Percentiles rank a stretch among this genome's conserved stretches.
These are phyloP conservation scores for Marmota monax DNA, from an alignment of 2,113 vertebrate species.

Conservation along the genomic window DNA sequence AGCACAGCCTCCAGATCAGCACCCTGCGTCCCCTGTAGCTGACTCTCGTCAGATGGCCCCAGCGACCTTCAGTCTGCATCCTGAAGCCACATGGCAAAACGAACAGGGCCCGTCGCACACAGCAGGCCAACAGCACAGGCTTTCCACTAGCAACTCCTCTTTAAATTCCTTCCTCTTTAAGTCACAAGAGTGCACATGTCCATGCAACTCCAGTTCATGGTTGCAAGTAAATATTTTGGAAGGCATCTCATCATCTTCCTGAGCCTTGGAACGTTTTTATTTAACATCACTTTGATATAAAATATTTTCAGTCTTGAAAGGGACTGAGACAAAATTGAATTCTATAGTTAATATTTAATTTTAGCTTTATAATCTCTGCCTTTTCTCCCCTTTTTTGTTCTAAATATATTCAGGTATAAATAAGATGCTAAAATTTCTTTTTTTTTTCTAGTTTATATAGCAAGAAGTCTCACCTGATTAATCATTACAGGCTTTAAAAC, in stretches of 20 bases:
- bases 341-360: background rate
- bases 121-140: rapidly evolving
- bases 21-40: background rate
- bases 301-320: background rate
- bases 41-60: background rate
- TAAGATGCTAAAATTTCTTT: slow-evolving; percentile 12
- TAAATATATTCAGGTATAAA: background rate
- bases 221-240: background rate
- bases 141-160: background rate
- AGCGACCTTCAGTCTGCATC: background rate
- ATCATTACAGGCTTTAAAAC: background rate
- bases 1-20: background rate
- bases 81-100: background rate
- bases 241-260: background rate
- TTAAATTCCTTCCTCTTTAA: background rate
- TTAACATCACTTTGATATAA: background rate
- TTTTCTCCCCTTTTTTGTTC: background rate
- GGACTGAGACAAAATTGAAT: background rate
- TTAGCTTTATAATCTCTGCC: background rate
- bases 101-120: background rate
- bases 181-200: background rate
- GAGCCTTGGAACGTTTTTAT: background rate
- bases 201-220: background rate
- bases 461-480: background rate
- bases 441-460: background rate